A percentile compares a stretch with the other conserved stretches of the same genome.
These are phyloP conservation scores for Apodemia hepburni DNA, from an alignment of 2,888 invertebrate genomes.

Conservation along the genomic window DNA sequence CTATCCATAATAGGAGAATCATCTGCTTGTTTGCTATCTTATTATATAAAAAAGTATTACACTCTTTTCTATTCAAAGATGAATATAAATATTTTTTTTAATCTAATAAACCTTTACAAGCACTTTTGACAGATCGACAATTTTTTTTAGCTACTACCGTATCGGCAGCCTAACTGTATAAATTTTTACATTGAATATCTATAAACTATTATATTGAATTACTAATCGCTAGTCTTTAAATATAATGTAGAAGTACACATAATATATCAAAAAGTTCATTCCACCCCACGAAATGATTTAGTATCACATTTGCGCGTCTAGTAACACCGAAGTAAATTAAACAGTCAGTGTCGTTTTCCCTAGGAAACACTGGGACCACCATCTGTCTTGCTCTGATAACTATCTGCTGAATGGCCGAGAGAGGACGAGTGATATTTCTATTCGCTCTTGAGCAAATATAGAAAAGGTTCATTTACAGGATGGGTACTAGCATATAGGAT, in stretches of 20 bases:
- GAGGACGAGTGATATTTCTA: constrained; percentile 39
- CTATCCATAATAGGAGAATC: too few species aligned
- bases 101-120: too few species aligned
- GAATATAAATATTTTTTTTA: too few species aligned
- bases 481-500: not conserved
- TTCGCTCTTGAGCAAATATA: constrained; percentile 33
- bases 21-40: too few species aligned
- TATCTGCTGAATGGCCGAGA: constrained; percentile 43
- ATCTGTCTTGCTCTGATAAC: constrained; percentile 57
- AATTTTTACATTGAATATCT: not conserved
- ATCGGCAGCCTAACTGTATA: too few species aligned
- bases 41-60: too few species aligned
- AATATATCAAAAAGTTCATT: not conserved
- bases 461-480: constrained; percentile 6
- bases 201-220: not conserved
- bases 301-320: constrained; percentile 31
- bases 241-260: not conserved
- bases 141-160: too few species aligned
- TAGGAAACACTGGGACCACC: constrained; percentile 43
- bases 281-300: constrained; percentile 54
- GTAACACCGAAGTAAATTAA: constrained; percentile 44
- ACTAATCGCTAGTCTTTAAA: not conserved
- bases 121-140: too few species aligned
- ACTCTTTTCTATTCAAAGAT: too few species aligned
- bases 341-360: constrained; percentile 40